Evolutionary conservation across 2,113 vertebrate genomes (phyloP).

Genomic region (Chaetorhynchus papuensis): DNA sequence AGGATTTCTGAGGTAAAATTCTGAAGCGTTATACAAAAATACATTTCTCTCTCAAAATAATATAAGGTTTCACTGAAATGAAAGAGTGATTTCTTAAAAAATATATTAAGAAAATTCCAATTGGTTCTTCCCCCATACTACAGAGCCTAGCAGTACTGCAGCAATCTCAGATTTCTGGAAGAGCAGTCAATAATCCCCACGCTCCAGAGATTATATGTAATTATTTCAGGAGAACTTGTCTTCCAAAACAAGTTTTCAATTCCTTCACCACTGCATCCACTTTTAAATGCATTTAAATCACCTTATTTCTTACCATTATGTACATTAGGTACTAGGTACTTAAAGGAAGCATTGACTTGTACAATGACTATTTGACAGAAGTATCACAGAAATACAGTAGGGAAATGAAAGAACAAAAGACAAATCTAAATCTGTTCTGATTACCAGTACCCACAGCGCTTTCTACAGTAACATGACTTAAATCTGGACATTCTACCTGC

Average conservation of each 20-base stretch:
- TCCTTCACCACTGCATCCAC: background rate
- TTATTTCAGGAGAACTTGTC: background rate
- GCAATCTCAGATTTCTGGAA: background rate
- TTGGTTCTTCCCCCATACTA: background rate
- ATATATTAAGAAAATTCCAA: background rate
- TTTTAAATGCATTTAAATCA: background rate
- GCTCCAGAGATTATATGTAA: background rate
- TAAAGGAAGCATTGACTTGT: background rate
- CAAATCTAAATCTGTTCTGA: background rate
- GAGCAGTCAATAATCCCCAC: background rate
- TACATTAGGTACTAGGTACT: background rate
- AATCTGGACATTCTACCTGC: accelerated
- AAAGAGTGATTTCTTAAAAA: background rate
- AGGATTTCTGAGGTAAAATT: background rate
- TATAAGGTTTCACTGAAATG: background rate
- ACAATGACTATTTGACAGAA: background rate
- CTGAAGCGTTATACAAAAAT: background rate
- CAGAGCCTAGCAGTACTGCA: background rate
- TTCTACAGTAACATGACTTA: background rate
- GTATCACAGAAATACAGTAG: background rate
- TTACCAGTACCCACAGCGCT: background rate
- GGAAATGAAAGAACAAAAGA: background rate
- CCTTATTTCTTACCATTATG: background rate
- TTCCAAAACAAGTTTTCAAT: background rate
- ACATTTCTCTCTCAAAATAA: background rate